Evolutionary conservation across 2,888 invertebrate genomes (phyloP), one percentile per base, ranked within the genome.

Genomic region (Minunthozetes semirufus): DNA sequence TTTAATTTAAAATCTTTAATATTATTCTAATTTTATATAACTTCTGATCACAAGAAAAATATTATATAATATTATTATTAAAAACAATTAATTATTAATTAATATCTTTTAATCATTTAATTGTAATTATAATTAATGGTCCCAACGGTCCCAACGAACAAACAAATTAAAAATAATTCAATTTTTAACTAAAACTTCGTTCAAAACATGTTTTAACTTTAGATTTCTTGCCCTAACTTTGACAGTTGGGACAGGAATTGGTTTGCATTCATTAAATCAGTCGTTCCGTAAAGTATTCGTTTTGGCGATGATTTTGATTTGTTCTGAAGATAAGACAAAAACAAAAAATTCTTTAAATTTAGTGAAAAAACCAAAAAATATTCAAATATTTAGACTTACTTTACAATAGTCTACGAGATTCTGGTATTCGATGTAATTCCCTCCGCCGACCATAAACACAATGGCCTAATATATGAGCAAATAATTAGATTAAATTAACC

Each of bases 391-490:
- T n/a, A 68, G 46, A 48, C 77, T 77, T 66, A 90, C 90, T 87
- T 92, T 95, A 48, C 92, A 91, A 82, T 95, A 95, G 82, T 98
- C 98, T 73, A 92, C 88, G 76, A 99, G 87, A 87, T 99, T 99
- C 84, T 98, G 98, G 84, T 99, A 99, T 84, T 99, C 99, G 81
- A 98, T 97, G 82, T 99, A 99, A 86, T 97, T 98, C 71, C 99
- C 94, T 76, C 94, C 94, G 61, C 94, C 94, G 61, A 94, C 92
- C 75, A 94, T 84, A 84, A 94, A 94, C 13, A 94, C 93, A 76
- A 94, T 89, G 4, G 93, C 93, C 83, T 94, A 50, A 76, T 8
- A 78, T 78, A 75, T 33, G 50, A 27, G 50, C 63, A 50, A 74
- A 75, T 22, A 25, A 80, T 72, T 33, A 78, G 77, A 56, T 53